Base-by-base conservation (phyloP, 1,140 invertebrate genomes). In the Drosophila melanica region DNA sequence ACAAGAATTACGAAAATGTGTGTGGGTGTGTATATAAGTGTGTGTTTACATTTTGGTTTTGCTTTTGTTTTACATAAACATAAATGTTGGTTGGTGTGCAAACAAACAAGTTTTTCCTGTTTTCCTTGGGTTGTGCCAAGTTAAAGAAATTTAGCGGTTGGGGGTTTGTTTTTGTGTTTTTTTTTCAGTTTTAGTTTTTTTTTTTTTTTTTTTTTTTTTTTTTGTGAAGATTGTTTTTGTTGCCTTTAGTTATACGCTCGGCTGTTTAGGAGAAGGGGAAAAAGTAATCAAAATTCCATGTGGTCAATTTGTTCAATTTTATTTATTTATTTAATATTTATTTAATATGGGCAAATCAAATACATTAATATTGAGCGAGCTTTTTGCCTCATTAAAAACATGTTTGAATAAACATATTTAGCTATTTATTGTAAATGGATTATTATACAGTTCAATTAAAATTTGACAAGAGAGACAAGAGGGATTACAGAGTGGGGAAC, bases 71-170 rank as follows among this genome's bases (percentile, higher is more conserved):
- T 68, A 81, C 66, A 81, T 81, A 79, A 86, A 77, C 79, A 86
- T 77, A 81, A 82, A 87, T 79, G 82, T 87, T 76, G 79, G 75
- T 79, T 64, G 65, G 60, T 79, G 65, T 64, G 79, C 81, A 79
- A 73, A 66, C 70, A 87, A 81, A 75, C 60, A 76, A 87, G 67
- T 68, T 81, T 53, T 45, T 65, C 20, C 39, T 45, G 47, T 33
- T 39, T 37, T 65, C 55, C 70, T 44, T n/a, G 6, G 47, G 20
- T 50, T 47, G 57, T 41, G 18, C 27, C 27, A 33, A 33, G 23
- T 44, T 35, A 7, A 41, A 44, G 16, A 48, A 48, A 47, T 60
- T 64, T 64, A 18, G 27, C 11, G 20, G 5, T 39, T 11, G 30
- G 41, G 35, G 20, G 7, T 41, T 54, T 45, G 8, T 12, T 54